Conservation (phyloP, 1,140 invertebrate genomes). For the Cephus cinctus region DNA sequence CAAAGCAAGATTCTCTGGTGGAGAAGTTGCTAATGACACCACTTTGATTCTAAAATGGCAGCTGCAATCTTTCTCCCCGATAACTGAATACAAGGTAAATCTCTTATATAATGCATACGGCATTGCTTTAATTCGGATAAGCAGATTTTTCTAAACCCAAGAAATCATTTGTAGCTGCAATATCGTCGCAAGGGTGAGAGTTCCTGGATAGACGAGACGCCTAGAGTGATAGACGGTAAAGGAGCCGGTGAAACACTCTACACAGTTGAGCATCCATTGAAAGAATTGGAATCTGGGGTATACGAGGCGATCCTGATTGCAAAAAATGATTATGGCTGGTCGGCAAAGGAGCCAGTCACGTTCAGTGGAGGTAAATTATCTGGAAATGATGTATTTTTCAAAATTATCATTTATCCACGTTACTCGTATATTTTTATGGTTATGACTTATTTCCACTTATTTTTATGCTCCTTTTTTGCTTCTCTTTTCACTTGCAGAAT, state of each 20-base stretch:
- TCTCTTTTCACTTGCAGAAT: no score
- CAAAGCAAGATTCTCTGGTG: conserved; percentile 10
- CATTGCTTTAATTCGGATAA: no score
- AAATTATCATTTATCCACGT: no score
- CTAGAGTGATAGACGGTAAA: not conserved
- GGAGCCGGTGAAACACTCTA: not conserved
- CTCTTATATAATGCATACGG: no score
- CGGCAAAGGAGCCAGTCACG: no score
- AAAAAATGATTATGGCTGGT: not conserved
- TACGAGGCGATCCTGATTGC: not conserved
- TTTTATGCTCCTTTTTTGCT: no score
- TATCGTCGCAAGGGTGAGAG: not conserved
- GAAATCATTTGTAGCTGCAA: no score
- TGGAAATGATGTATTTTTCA: no score
- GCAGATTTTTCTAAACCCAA: no score
- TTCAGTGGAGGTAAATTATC: no score
- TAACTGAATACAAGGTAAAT: conserved; percentile 31
- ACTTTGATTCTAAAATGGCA: conserved; percentile 43
- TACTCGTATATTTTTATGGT: no score
- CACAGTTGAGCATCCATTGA: not conserved
- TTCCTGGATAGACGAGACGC: not conserved
- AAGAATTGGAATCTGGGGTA: not conserved
- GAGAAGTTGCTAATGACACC: conserved; percentile 28
- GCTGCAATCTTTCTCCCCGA: conserved; percentile 39
- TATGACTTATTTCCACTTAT: no score